These are phyloP conservation scores for Polypterus bichir DNA, from an alignment of 2,113 vertebrate genomes.

Conservation along the genomic window DNA sequence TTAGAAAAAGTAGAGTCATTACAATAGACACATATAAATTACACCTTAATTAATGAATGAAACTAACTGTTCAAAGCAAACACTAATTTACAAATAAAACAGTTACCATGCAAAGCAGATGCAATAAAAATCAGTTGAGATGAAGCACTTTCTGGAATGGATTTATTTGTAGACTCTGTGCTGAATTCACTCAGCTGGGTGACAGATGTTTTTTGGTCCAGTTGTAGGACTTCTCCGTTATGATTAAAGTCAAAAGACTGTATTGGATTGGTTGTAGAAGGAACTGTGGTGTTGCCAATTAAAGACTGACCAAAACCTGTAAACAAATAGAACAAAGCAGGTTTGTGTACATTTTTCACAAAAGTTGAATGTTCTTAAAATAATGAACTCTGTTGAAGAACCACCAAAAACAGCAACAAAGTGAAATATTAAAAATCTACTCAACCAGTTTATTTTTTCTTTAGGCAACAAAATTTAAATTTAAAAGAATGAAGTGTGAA, in stretches of 20 bases:
- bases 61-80: neutral
- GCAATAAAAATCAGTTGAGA: conserved; percentile 62
- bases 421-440: too few relatives aligned
- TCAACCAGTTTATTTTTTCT: too few relatives aligned
- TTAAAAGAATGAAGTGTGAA: too few relatives aligned
- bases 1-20: too few relatives aligned
- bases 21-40: too few relatives aligned
- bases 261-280: conserved; percentile 24
- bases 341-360: too few relatives aligned
- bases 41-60: neutral
- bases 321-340: too few relatives aligned
- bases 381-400: too few relatives aligned
- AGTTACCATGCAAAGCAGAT: conserved; percentile 64
- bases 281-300: conserved; percentile 26
- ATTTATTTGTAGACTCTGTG: conserved; percentile 21
- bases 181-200: conserved; percentile 17
- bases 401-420: too few relatives aligned
- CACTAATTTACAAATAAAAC: neutral
- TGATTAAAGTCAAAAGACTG: conserved; percentile 21
- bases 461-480: too few relatives aligned
- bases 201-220: conserved; percentile 27
- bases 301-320: conserved; percentile 33
- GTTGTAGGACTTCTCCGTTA: conserved; percentile 26
- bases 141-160: conserved; percentile 38
- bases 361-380: too few relatives aligned